Conservation (phyloP, 1,140 invertebrate genomes). For the Ooceraea biroi region DNA sequence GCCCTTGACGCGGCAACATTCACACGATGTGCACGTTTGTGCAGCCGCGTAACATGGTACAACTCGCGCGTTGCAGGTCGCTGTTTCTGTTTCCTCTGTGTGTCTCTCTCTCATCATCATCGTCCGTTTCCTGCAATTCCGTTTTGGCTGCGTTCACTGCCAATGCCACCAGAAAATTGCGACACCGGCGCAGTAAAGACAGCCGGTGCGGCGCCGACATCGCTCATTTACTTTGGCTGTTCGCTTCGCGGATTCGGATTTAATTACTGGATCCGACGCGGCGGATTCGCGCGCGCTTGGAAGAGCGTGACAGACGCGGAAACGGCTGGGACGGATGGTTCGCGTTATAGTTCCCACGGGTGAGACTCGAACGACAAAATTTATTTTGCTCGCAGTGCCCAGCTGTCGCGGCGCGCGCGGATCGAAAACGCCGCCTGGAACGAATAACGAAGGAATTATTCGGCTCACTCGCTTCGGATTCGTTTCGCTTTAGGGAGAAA, state of each 20-base stretch:
- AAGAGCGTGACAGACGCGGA: slow-evolving; percentile 51
- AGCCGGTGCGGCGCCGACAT: slow-evolving; percentile 21
- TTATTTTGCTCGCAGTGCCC: slow-evolving; percentile 43
- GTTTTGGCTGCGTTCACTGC: slow-evolving; percentile 56
- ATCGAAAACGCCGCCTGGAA: slow-evolving; percentile 19
- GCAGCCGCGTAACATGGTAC: slow-evolving; percentile 11
- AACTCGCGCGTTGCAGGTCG: slow-evolving; percentile 33
- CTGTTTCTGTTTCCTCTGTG: slow-evolving; percentile 20
- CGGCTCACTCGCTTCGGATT: background rate
- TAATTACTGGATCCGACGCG: slow-evolving; percentile 70
- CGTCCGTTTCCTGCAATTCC: slow-evolving; percentile 21
- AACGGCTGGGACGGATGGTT: slow-evolving; percentile 46
- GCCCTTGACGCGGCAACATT: slow-evolving; percentile 76
- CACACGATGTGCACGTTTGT: slow-evolving; percentile 56
- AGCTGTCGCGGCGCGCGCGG: slow-evolving; percentile 21
- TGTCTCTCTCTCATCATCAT: background rate
- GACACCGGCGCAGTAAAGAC: slow-evolving; percentile 31
- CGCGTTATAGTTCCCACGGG: slow-evolving; percentile 30
- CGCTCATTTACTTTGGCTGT: slow-evolving; percentile 71
- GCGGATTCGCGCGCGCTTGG: slow-evolving; percentile 19
- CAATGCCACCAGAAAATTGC: slow-evolving; percentile 64
- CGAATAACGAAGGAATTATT: slow-evolving; percentile 48
- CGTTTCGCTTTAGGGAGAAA: slow-evolving; percentile 5
- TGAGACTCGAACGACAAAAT: slow-evolving; percentile 53
- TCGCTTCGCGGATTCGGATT: slow-evolving; percentile 67